A percentile compares a stretch with the other conserved stretches of the same genome.
Evolutionary conservation across 2,888 invertebrate species (phyloP).

Genomic region (Acanthosepion esculentum): DNA sequence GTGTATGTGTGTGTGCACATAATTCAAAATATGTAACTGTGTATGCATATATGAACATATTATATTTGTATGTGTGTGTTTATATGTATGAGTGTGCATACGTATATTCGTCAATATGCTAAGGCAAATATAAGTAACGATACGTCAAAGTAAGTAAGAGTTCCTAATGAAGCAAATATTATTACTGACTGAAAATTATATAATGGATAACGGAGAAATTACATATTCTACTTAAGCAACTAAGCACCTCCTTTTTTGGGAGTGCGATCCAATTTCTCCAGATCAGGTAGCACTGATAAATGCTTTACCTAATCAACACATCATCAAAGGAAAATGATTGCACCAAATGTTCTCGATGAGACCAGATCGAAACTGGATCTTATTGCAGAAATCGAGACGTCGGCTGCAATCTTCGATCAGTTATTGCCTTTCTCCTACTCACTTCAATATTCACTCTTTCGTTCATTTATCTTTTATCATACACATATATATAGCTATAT

Average conservation of each 20-base stretch:
- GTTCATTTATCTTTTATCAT: not conserved
- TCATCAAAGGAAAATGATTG: not conserved
- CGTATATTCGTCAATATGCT: not conserved
- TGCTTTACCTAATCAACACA: not conserved
- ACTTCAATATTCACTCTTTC: not conserved
- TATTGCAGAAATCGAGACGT: slow-evolving; percentile 6
- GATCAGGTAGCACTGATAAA: not conserved
- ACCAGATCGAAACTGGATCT: slow-evolving; percentile 21
- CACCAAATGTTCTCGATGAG: not conserved
- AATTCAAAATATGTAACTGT: not conserved
- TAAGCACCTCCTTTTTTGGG: not conserved
- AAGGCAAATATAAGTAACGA: no score
- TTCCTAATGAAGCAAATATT: no score
- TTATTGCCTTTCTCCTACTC: not conserved
- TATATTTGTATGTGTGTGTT: not conserved
- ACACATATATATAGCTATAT: not conserved
- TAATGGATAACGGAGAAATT: no score
- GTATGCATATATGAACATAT: not conserved
- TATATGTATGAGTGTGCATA: not conserved
- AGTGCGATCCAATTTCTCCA: not conserved
- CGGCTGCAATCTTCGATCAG: not conserved
- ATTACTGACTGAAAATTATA: no score
- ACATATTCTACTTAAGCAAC: no score
- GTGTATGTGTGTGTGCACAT: not conserved
- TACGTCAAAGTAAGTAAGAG: no score